Base-by-base conservation (phyloP, 2,113 vertebrate genomes). In the Tachycineta bicolor region DNA sequence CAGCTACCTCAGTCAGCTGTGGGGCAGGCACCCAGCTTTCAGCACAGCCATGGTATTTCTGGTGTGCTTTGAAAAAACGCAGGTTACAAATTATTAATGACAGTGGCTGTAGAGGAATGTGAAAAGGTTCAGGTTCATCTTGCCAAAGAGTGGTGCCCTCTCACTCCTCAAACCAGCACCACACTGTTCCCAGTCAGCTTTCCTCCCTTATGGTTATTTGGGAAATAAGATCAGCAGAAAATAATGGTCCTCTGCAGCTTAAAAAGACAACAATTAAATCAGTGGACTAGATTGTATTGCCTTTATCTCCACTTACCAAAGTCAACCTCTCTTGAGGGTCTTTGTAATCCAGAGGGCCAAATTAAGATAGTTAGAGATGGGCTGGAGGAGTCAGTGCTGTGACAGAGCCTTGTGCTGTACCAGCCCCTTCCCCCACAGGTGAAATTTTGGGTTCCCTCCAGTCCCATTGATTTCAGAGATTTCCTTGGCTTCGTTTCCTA, bases 11-110 rank as follows among this genome's bases (percentile, higher is more conserved):
- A 43, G 74, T 29, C 50, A 90, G 18, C 19, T 23, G 37, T 44
- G 49, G 39, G 59, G 26, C 2, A 1, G 19, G 41, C n/a, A 33
- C 24, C 0, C 2, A 64, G 29, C 20, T 69, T n/a, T n/a, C 22
- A 53, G n/a, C 0, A 2, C 29, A 77, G 63, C 31, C 19, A 37
- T 37, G 59, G 12, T 16, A 14, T 37, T 76, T 41, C 41, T 73
- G 28, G 28, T 49, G 64, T 73, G 22, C 37, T 59, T 52, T 1
- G 0, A 41, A 69, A 67, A 49, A n/a, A 12, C 29, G 5, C 22
- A 64, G 73, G 21, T 77, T 67, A 20, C 29, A 71, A 68, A 83
- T 75, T 33, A 24, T 10, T 53, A 20, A 17, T 87, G 21, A 29
- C 0, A 1, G 12, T 64, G 74, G 12, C 37, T 34, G 28, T 17